Percentiles rank a stretch among this genome's conserved stretches.
These are phyloP conservation scores for Atrichornis clamosus DNA, from an alignment of 2,113 vertebrate genomes.

Conservation along the genomic window DNA sequence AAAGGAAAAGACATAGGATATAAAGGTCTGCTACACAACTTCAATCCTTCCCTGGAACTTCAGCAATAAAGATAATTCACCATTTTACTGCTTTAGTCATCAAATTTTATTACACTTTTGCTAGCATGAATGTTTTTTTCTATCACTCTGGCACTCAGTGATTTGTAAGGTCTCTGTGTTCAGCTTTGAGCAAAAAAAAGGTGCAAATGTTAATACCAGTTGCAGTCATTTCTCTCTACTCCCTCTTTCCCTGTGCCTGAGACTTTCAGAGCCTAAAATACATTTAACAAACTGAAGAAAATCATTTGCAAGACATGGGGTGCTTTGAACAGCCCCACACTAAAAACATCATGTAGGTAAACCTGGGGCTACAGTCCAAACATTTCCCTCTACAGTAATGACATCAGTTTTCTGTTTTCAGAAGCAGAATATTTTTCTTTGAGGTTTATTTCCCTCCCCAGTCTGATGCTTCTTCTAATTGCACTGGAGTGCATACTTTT, in stretches of 20 bases:
- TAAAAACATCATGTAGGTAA: not conserved
- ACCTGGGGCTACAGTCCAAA: not conserved
- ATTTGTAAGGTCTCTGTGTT: conserved; percentile 7
- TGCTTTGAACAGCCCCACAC: not conserved
- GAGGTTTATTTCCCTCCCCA: not conserved
- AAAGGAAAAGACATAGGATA: not conserved
- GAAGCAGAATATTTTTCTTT: not conserved
- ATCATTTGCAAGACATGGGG: not conserved
- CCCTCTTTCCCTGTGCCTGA: not conserved
- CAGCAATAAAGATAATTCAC: not conserved
- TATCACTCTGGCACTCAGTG: not conserved
- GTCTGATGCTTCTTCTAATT: not conserved
- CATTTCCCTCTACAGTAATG: not conserved
- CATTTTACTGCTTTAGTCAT: conserved; percentile 16
- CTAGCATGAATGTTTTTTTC: not conserved
- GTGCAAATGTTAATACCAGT: conserved; percentile 23
- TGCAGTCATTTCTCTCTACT: not conserved
- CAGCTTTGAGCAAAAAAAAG: not conserved
- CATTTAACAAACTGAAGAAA: not conserved
- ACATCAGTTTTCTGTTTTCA: not conserved
- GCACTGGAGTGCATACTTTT: not conserved
- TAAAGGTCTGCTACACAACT: not conserved
- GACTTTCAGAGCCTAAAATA: not conserved
- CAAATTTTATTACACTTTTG: conserved; percentile 17
- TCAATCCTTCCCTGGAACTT: not conserved